These are phyloP conservation scores for Spodoptera frugiperda DNA, from an alignment of 1,140 invertebrate genomes.

Conservation along the genomic window DNA sequence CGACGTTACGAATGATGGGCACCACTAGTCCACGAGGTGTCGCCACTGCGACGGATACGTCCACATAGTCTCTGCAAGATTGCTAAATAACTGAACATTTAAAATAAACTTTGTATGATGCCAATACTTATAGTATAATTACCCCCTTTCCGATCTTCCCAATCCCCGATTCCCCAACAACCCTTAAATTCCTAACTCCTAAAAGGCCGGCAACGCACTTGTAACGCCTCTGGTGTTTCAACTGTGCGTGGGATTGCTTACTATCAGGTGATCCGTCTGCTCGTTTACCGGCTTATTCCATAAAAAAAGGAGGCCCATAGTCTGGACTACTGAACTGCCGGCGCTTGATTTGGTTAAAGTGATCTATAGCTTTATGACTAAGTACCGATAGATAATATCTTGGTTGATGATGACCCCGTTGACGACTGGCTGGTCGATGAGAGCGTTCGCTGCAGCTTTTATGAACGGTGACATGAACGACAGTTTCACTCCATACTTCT, in stretches of 20 bases:
- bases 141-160: too few relatives aligned
- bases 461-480: constrained; percentile 99
- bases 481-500: constrained; percentile 97
- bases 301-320: too few relatives aligned
- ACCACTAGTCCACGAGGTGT: constrained; percentile 99
- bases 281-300: too few relatives aligned
- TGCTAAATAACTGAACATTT: background rate
- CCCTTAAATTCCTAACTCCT: too few relatives aligned
- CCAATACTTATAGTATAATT: too few relatives aligned
- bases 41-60: constrained; percentile 99
- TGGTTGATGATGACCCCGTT: constrained; percentile 98
- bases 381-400: constrained; percentile 89
- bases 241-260: too few relatives aligned
- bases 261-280: too few relatives aligned
- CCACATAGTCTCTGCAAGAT: constrained; percentile 94
- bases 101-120: too few relatives aligned
- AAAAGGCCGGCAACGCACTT: too few relatives aligned
- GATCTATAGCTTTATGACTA: background rate
- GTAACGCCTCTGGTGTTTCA: too few relatives aligned
- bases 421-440: constrained; percentile 98
- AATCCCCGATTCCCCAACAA: too few relatives aligned
- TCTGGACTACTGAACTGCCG: too few relatives aligned
- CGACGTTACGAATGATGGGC: constrained; percentile 99
- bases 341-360: background rate
- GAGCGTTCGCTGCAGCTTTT: constrained; percentile 96